Percentiles rank a stretch among this genome's conserved stretches.
phyloP scores from a whole-genome alignment of 2,797 vertebrate genomes.

The Cirrhinus molitorella region DNA sequence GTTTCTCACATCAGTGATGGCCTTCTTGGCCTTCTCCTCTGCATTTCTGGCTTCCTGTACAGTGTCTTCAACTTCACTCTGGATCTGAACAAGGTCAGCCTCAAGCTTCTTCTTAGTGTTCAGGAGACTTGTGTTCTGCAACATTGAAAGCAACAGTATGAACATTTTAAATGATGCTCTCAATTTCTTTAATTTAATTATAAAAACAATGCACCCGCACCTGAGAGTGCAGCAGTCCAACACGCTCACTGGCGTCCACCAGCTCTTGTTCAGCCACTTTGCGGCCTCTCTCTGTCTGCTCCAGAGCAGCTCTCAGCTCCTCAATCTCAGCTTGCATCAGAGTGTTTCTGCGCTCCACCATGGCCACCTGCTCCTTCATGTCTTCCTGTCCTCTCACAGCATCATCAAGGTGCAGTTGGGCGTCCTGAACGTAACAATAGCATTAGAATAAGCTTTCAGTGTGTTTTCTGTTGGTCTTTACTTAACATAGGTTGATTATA shows the following conservation, averaged over 20 bases:
- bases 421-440: slow-evolving; percentile 72
- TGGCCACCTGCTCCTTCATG: slow-evolving; percentile 87
- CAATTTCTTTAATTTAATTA: neutral
- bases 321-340: slow-evolving; percentile 87
- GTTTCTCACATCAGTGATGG: neutral
- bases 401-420: slow-evolving; percentile 85
- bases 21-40: too few relatives aligned
- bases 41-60: too few relatives aligned
- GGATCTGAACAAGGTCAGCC: too few relatives aligned
- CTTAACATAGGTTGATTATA: neutral
- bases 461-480: neutral
- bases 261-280: slow-evolving; percentile 88
- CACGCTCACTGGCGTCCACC: slow-evolving; percentile 78
- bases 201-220: neutral
- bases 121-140: slow-evolving; percentile 28
- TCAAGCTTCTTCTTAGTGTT: neutral
- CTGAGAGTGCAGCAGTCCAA: slow-evolving; percentile 12
- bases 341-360: slow-evolving; percentile 83
- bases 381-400: slow-evolving; percentile 82
- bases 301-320: slow-evolving; percentile 83
- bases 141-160: neutral
- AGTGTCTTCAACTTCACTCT: too few relatives aligned
- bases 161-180: neutral
- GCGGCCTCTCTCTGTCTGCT: slow-evolving; percentile 85
- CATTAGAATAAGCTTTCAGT: neutral